phyloP scores from a whole-genome alignment of 2,797 vertebrate species.

The Fundulus diaphanus region DNA sequence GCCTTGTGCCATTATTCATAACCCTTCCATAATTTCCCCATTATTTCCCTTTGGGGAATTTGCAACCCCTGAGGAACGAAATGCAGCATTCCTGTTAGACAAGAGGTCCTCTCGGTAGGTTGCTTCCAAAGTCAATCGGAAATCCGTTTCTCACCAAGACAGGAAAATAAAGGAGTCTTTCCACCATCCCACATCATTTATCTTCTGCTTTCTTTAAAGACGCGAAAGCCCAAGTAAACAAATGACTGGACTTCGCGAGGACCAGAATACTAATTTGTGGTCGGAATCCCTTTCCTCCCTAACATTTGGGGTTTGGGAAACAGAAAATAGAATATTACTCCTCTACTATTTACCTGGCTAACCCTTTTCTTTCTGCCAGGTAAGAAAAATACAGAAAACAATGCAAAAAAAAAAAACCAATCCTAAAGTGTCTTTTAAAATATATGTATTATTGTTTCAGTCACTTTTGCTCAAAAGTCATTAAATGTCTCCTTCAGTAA shows the following conservation, averaged over 20 bases:
- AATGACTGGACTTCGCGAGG: constrained; percentile 25
- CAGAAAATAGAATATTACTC: constrained; percentile 3
- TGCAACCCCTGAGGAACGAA: constrained; percentile 59
- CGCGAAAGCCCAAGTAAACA: constrained; percentile 37
- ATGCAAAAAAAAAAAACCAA: neutral
- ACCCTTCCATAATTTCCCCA: constrained; percentile 69
- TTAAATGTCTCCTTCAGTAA: neutral
- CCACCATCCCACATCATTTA: constrained; percentile 29
- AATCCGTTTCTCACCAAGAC: constrained; percentile 51
- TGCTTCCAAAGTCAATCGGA: constrained; percentile 61
- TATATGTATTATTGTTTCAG: neutral
- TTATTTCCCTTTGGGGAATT: constrained; percentile 72
- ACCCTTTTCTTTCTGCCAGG: neutral
- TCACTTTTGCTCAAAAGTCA: neutral
- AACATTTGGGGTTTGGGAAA: constrained; percentile 25
- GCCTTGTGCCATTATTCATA: constrained; percentile 68
- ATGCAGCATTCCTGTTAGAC: constrained; percentile 18
- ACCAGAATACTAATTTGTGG: constrained; percentile 1
- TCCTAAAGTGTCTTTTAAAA: neutral
- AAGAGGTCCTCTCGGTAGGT: neutral
- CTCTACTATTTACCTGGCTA: neutral
- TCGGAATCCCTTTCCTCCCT: constrained; percentile 1
- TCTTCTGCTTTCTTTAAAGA: constrained; percentile 39
- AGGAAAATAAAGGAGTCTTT: constrained; percentile 56
- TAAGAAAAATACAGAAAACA: neutral